These are phyloP conservation scores for Martes martes DNA, from an alignment of 2,113 vertebrate species.

Conservation along the genomic window DNA sequence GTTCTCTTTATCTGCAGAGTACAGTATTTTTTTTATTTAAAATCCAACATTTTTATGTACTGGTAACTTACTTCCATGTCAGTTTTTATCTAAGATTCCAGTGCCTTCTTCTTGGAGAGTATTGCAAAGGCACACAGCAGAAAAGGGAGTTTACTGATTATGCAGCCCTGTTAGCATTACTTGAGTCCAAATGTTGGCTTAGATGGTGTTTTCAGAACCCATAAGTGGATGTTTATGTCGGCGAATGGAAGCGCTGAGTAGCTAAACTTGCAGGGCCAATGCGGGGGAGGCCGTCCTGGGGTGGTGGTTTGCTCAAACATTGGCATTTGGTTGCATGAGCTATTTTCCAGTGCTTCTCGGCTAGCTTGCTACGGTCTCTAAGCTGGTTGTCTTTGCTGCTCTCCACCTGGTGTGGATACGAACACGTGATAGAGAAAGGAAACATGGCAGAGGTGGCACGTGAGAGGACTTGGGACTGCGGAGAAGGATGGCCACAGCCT, in stretches of 20 bases:
- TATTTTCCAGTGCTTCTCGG: conserved; percentile 5
- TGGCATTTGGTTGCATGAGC: not conserved
- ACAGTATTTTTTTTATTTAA: conserved; percentile 22
- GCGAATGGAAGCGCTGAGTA: not conserved
- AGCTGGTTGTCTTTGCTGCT: not conserved
- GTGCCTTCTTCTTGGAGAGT: not conserved
- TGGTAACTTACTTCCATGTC: conserved; percentile 26
- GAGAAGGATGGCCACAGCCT: not conserved
- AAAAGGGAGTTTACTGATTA: conserved; percentile 35
- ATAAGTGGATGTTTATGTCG: conserved; percentile 44
- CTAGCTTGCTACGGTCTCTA: not conserved
- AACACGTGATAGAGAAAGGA: not conserved
- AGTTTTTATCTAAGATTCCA: conserved; percentile 32
- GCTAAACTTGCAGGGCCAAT: conserved; percentile 1
- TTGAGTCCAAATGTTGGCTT: conserved; percentile 34
- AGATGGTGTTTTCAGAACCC: conserved; percentile 38
- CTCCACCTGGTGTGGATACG: not conserved
- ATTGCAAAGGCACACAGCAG: conserved; percentile 8
- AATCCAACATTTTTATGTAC: conserved; percentile 11
- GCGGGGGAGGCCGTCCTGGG: not conserved
- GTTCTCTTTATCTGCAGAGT: conserved; percentile 36
- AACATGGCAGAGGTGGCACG: not conserved
- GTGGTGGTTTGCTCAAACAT: not conserved
- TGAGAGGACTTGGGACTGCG: not conserved
- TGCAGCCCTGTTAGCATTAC: conserved; percentile 1